Percentiles rank a stretch among this genome's conserved stretches.
These are phyloP conservation scores for Heterodera filipjevi DNA, from an alignment of 2,888 invertebrate genomes.

Conservation along the genomic window DNA sequence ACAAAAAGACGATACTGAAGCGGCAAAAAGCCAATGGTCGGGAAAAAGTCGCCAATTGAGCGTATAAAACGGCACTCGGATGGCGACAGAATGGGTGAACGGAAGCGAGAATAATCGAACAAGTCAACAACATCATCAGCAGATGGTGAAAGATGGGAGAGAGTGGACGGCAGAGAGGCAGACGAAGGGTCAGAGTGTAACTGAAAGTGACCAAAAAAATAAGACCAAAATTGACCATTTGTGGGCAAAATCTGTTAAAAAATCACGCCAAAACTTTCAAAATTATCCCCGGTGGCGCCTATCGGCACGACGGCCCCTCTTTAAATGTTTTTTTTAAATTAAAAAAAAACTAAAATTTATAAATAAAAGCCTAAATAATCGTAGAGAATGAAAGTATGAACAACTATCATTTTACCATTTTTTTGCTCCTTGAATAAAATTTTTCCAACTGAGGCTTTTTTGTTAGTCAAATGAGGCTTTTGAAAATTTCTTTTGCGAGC, in stretches of 20 bases:
- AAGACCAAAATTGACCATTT: neutral
- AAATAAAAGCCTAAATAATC: too few species aligned
- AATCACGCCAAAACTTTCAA: neutral
- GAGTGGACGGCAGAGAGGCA: neutral
- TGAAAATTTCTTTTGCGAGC: too few species aligned
- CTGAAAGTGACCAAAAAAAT: constrained; percentile 39
- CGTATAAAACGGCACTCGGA: constrained; percentile 39
- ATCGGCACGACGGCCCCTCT: too few species aligned
- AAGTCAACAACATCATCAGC: constrained; percentile 40
- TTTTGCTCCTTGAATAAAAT: too few species aligned
- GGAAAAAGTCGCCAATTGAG: constrained; percentile 30
- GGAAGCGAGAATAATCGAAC: constrained; percentile 45
- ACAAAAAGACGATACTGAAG: constrained; percentile 25
- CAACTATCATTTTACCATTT: too few species aligned
- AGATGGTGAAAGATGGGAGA: constrained; percentile 35
- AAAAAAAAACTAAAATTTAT: too few species aligned
- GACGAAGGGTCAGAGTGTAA: neutral
- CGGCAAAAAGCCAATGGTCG: constrained; percentile 5
- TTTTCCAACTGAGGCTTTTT: too few species aligned
- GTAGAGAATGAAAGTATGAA: too few species aligned
- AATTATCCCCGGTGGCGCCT: too few species aligned
- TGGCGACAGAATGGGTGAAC: constrained; percentile 28
- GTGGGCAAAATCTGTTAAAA: neutral
- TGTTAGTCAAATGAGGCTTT: too few species aligned
- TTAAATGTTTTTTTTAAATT: too few species aligned